Base-by-base conservation (phyloP, 2,888 invertebrate species). In the Leucoma salicis region DNA sequence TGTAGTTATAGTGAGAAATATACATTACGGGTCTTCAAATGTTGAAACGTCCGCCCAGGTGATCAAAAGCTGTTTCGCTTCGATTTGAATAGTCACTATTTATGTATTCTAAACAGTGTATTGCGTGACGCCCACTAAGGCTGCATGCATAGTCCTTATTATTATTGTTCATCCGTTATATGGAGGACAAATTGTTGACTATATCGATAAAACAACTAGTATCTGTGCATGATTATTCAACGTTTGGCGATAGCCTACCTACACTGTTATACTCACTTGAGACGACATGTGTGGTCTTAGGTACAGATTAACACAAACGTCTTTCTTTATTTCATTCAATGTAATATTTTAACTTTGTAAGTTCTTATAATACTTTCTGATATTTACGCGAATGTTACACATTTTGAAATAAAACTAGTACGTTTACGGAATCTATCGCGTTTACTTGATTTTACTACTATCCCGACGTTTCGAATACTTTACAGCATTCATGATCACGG, bases 21-120 rank as follows among this genome's bases (percentile, higher is more conserved):
- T 8, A 4, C 5, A 21, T 21, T 10, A 2, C 11, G 27, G 39
- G 27, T 35, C 40, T 39, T 58, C 59, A 39, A 66, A 61, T 66
- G 59, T 60, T 46, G 51, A 60, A 68, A 57, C 52, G 50, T 46
- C 42, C 49, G 56, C 50, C 46, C 57, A 67, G 74, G 70, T 70
- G 70, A 69, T 63, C 61, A 59, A 62, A 69, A 66, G 63, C 66
- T 63, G 63, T 55, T 63, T 61, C 63, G 64, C 64, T 69, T 63
- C 63, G 48, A 73, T 72, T 71, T 74, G 66, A 70, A 74, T 74
- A 64, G 59, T 63, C 67, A 65, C 62, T 67, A 63, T 68, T 75
- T 74, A 57, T 66, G 68, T 71, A 78, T 75, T 75, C 73, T 67
- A 64, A 69, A 65, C 64, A 61, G 63, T 67, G 62, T 58, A 60